Conservation (phyloP, 2,888 invertebrate species). For the Eretmocerus hayati region DNA sequence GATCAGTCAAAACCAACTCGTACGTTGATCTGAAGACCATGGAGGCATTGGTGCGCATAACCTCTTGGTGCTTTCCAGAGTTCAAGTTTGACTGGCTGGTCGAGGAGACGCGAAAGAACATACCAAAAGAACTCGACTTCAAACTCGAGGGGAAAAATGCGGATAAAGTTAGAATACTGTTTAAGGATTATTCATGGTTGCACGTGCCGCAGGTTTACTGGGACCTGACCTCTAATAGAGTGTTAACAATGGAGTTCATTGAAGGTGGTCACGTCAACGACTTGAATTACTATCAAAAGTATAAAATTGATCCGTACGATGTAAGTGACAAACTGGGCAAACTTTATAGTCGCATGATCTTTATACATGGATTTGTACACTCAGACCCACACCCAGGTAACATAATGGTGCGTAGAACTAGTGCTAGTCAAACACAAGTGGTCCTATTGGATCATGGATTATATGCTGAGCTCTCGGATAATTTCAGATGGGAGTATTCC, state of each 20-base stretch:
- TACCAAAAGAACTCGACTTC: background rate
- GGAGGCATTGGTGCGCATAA: background rate
- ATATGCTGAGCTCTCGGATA: background rate
- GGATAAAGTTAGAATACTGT: background rate
- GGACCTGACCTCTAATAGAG: background rate
- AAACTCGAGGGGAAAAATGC: background rate
- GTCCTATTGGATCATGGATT: background rate
- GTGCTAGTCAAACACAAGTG: background rate
- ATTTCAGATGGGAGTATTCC: background rate
- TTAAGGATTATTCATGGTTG: background rate
- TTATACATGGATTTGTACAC: background rate
- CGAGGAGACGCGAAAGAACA: background rate
- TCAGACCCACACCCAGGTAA: background rate
- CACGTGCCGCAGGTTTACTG: background rate
- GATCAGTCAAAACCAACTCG: background rate
- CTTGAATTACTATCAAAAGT: background rate
- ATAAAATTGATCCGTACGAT: background rate
- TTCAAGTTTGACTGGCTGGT: background rate
- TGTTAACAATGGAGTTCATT: background rate
- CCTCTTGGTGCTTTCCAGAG: background rate
- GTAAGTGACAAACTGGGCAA: background rate
- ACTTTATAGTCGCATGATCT: background rate
- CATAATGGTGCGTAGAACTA: background rate
- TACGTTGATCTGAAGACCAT: background rate
- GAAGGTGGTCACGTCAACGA: background rate